These are phyloP conservation scores for Cheirogaleus major DNA, from an alignment of 2,797 vertebrate genomes.

Conservation along the genomic window DNA sequence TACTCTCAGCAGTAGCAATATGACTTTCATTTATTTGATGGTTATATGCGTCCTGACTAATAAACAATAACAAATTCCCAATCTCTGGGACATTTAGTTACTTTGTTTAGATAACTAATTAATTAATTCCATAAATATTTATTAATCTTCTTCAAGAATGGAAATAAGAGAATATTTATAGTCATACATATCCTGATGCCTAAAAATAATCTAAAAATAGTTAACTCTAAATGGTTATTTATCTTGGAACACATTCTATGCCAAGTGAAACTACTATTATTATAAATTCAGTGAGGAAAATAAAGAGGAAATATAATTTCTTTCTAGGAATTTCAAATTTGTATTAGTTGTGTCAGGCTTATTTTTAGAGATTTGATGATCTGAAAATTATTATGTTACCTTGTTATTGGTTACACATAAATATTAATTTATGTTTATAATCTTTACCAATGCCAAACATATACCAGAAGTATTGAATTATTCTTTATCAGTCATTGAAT, in stretches of 20 bases:
- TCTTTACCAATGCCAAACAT: neutral
- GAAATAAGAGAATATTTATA: neutral
- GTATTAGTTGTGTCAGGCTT: neutral
- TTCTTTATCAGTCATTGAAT: neutral
- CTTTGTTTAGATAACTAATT: neutral
- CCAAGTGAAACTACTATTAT: neutral
- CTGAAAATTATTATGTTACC: neutral
- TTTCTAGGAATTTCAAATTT: slow-evolving; percentile 19
- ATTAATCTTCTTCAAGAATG: neutral
- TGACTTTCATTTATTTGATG: neutral
- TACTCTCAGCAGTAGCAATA: neutral
- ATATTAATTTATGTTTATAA: slow-evolving; percentile 29
- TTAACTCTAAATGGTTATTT: neutral
- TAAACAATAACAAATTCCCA: neutral
- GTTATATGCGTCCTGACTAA: neutral
- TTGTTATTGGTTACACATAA: neutral
- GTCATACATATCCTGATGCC: neutral
- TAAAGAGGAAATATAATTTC: neutral
- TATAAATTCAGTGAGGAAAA: neutral
- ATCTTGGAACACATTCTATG: neutral
- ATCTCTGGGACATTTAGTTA: neutral
- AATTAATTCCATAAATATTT: neutral
- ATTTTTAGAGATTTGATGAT: neutral
- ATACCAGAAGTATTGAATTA: neutral
- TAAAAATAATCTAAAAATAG: neutral